These are phyloP conservation scores for Stigmatopora nigra DNA, from an alignment of 2,113 vertebrate genomes.

Conservation along the genomic window DNA sequence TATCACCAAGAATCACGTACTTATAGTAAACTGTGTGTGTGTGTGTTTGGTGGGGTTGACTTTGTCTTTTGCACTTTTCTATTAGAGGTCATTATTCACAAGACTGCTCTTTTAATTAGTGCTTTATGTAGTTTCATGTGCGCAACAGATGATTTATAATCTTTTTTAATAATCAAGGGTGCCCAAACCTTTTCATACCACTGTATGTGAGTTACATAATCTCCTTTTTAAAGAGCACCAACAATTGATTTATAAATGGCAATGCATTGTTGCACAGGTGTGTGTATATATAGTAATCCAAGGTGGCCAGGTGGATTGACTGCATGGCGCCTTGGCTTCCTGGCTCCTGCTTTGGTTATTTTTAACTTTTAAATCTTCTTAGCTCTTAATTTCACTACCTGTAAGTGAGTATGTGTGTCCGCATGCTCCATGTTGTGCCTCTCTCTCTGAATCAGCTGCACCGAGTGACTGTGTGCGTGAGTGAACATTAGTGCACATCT, in stretches of 20 bases:
- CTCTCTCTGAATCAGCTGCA: conserved; percentile 7
- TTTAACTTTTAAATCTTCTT: conserved; percentile 72
- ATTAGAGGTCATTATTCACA: too few relatives aligned
- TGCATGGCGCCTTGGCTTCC: conserved; percentile 37
- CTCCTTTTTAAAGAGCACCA: background rate
- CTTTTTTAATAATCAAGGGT: too few relatives aligned
- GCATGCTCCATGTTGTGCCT: conserved; percentile 17
- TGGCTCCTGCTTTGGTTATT: conserved; percentile 61
- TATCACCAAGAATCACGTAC: too few relatives aligned
- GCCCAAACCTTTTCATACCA: background rate
- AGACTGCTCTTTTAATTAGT: too few relatives aligned
- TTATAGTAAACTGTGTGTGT: too few relatives aligned
- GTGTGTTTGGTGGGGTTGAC: too few relatives aligned
- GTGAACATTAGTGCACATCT: conserved; percentile 48
- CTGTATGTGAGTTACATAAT: background rate
- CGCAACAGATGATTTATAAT: too few relatives aligned
- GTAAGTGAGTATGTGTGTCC: conserved; percentile 11
- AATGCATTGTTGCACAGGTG: conserved; percentile 25
- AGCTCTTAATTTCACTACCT: conserved; percentile 62
- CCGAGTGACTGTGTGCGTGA: conserved; percentile 8
- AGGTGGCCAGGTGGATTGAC: conserved; percentile 16
- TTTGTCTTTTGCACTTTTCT: too few relatives aligned
- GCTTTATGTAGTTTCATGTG: too few relatives aligned
- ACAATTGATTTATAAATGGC: conserved; percentile 2
- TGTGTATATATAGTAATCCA: conserved; percentile 11